Evolutionary conservation across 1,140 invertebrate species (phyloP), one percentile per base, ranked within the genome.

Genomic region (Sinonovacula constricta): DNA sequence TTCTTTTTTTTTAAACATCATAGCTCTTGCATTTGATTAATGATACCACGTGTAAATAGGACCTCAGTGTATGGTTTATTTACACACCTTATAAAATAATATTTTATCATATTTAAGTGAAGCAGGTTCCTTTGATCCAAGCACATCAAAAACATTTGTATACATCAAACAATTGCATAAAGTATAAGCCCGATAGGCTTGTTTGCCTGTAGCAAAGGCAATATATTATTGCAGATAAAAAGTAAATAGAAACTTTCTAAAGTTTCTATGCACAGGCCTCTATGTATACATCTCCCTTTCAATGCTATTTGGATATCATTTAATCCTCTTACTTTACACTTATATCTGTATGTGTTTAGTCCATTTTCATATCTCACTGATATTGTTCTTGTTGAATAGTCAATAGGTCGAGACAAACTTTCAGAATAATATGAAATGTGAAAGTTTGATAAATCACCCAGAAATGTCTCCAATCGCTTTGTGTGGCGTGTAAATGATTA

Each of bases 51-150:
- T 10, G 39, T 45, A 45, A 45, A 45, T 45, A 45, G 18, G 7
- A 18, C 7, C 7, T 18, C 18, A 18, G 18, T 10, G 7, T 18
- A 45, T 10, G 39, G 39, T 45, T 45, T 45, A 45, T 45, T 60
- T 60, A 31, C 14, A 28, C 3, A 7, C 22, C n/a, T 18, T 69
- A 56, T 68, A 62, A 78, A 60, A 78, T 78, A 78, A 69, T 78
- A 78, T 78, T 78, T 78, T 78, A 78, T 78, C 75, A 78, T 78
- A 78, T 78, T 78, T 63, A 39, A 4, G 33, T 59, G 39, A 66
- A 28, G 57, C 49, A 22, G 30, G 14, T 36, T 30, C 57, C 75
- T 78, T 78, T 78, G 75, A 78, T 78, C 75, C 59, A 63, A 51
- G 57, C 3, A 69, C 66, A 69, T 70, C 67, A 69, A 69, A 70